A percentile compares a stretch with the other conserved stretches of the same genome.
Evolutionary conservation across 1,140 invertebrate species (phyloP).

Genomic region (Aporrectodea caliginosa): DNA sequence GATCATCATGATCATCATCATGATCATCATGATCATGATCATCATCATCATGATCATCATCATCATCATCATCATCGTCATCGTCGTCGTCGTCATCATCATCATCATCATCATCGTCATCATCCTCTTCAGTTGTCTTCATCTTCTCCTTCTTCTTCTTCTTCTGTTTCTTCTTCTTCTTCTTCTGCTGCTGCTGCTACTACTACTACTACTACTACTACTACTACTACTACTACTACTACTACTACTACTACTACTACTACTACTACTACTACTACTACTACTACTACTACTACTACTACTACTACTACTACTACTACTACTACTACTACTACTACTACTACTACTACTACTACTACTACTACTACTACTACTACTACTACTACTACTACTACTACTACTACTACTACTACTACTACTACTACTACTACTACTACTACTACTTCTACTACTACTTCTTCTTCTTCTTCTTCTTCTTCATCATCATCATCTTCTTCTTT

Average conservation of each 20-base stretch:
- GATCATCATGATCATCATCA: no score
- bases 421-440: constrained; percentile 19
- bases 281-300: constrained; percentile 12
- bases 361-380: constrained; percentile 16
- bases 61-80: no score
- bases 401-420: background rate
- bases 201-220: constrained; percentile 21
- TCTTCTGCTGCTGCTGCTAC: no score
- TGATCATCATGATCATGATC: no score
- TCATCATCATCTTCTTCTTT: no score
- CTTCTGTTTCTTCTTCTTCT: no score
- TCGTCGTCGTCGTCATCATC: no score
- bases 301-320: constrained; percentile 10
- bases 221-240: constrained; percentile 21
- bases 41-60: no score
- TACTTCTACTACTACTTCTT: constrained; percentile 17
- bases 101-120: no score
- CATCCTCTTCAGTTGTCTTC: no score
- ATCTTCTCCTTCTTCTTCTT: no score
- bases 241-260: constrained; percentile 23
- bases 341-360: constrained; percentile 20
- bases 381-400: constrained; percentile 9
- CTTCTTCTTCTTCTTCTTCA: constrained; percentile 9
- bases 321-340: constrained; percentile 21
- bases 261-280: constrained; percentile 21